Percentiles rank a stretch among this genome's conserved stretches.
Conservation (phyloP, 2,113 vertebrate species). For the Ptyas mucosa region DNA sequence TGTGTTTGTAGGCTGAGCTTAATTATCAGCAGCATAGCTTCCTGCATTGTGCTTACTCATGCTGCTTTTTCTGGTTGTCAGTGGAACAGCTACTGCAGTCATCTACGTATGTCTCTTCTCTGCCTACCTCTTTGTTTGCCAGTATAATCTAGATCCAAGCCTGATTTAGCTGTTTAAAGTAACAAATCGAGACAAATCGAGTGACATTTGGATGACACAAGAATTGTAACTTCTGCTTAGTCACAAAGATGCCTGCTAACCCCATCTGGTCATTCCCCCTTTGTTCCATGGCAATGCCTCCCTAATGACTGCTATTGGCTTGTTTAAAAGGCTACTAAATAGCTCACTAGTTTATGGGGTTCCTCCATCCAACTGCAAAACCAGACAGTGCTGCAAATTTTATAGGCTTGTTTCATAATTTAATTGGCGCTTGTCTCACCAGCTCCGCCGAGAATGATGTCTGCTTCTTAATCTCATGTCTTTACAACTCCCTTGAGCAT, state of each 20-base stretch:
- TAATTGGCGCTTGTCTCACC: slow-evolving; percentile 24
- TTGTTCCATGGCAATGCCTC: background rate
- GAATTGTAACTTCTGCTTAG: background rate
- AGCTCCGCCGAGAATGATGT: slow-evolving; percentile 19
- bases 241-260: background rate
- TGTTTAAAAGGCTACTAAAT: background rate
- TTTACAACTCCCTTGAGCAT: slow-evolving; percentile 32
- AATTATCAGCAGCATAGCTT: background rate
- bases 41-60: background rate
- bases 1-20: background rate
- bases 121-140: background rate
- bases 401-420: slow-evolving; percentile 33
- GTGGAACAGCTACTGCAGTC: background rate
- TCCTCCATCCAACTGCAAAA: background rate
- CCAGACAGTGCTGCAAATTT: slow-evolving; percentile 33
- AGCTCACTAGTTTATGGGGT: slow-evolving; percentile 7
- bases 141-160: background rate
- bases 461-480: slow-evolving; percentile 1
- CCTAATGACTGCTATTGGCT: background rate
- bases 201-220: background rate
- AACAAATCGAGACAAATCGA: background rate
- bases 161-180: background rate
- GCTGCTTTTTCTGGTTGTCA: background rate
- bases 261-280: background rate
- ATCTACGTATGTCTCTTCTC: background rate